These are phyloP conservation scores for Lithophane ornitopus DNA, from an alignment of 2,888 invertebrate genomes.

Conservation along the genomic window DNA sequence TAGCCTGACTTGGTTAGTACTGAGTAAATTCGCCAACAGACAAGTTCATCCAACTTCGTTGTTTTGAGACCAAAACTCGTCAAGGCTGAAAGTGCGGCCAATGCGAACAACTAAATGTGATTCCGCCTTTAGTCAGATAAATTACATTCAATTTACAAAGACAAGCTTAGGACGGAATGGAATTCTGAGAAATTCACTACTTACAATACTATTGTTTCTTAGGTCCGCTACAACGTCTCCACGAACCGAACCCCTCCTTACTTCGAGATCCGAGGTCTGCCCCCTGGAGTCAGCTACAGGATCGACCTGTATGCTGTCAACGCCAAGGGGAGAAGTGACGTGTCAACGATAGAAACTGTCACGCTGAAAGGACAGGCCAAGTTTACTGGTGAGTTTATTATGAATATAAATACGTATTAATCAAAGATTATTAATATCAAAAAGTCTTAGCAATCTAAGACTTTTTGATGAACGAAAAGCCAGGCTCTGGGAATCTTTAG, in stretches of 20 bases:
- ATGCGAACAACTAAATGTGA: no score
- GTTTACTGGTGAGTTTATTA: conserved; percentile 93
- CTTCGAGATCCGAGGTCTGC: conserved; percentile 93
- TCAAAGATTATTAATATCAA: no score
- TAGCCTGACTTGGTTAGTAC: no score
- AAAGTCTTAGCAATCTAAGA: neutral
- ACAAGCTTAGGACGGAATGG: no score
- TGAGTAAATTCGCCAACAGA: no score
- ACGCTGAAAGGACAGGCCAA: conserved; percentile 96
- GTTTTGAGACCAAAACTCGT: no score
- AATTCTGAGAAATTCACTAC: no score
- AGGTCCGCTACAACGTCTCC: conserved; percentile 92
- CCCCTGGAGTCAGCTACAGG: conserved; percentile 94
- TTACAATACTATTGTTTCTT: conserved; percentile 31
- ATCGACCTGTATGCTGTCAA: conserved; percentile 96
- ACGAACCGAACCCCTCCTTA: conserved; percentile 92
- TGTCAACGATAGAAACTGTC: conserved; percentile 95
- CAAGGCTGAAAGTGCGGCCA: no score
- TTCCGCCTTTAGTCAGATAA: no score
- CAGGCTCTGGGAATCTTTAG: neutral
- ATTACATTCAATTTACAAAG: no score
- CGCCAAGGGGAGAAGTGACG: conserved; percentile 96
- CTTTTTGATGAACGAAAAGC: neutral
- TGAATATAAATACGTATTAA: neutral
- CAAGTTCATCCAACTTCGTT: no score